Evolutionary conservation across 2,797 vertebrate species (phyloP), one percentile per base, ranked within the genome.

Genomic region (Sciurus carolinensis): DNA sequence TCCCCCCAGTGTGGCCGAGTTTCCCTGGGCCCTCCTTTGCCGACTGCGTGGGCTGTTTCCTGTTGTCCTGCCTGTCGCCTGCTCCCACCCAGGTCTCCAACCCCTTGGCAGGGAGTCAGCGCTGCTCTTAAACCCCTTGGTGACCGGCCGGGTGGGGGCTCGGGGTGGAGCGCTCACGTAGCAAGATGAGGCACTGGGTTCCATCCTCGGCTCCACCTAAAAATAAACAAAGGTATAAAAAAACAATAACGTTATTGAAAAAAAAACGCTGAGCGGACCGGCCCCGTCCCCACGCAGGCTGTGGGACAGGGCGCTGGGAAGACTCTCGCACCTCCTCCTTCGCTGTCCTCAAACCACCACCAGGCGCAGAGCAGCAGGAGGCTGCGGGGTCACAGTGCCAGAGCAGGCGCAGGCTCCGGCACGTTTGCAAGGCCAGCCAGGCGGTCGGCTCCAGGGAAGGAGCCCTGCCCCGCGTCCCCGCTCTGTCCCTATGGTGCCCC

Each of bases 91-190:
- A 77, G 76, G 54, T 81, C 86, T 87, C 81, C 96, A 69, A 97
- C 80, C 67, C 92, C 69, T 90, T 94, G 85, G 75, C 86, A 73
- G 90, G 83, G 57, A 94, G 50, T 92, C 94, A 77, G 77, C 5
- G 0, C 75, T 69, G 26, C 52, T 88, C 84, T 71, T 59, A 81
- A 72, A 90, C 75, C 33, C 90, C 84, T 93, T 42, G 8, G 54
- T 2, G 20, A 7, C 22, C 18, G 20, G 54, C 18, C 20, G 20
- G 54, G 18, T 8, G 7, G 18, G 54, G 54, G 18, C 18, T 18
- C 18, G 17, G 18, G 18, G 54, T 6, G 54, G 54, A 57, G 54
- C 18, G 20, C 54, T 57, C 20, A 5, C 54, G 14, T 52, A 52
- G 52, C 52, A 15, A 1, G 52, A 13, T 52, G 52, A 52, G 52